Evolutionary conservation across 2,888 invertebrate species (phyloP).

Genomic region (Caenorhabditis sinica): DNA sequence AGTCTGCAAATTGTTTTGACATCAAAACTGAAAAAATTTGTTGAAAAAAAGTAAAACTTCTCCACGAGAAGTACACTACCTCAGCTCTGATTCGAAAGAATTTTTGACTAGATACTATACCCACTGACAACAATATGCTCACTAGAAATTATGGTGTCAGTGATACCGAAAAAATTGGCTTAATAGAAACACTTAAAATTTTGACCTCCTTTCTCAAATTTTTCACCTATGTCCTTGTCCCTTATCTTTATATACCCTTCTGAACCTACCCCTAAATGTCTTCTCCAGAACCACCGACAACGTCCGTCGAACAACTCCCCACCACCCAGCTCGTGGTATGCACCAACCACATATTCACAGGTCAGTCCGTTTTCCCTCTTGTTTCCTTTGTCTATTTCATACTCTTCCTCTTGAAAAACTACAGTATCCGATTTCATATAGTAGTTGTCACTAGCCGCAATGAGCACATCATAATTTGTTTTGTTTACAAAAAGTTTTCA

Average conservation of each 20-base stretch:
- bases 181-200: no score
- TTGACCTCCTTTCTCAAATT: no score
- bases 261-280: background rate
- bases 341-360: slow-evolving; percentile 62
- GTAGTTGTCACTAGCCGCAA: no score
- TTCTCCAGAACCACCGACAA: slow-evolving; percentile 23
- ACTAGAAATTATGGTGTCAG: no score
- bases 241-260: background rate
- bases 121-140: no score
- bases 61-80: no score
- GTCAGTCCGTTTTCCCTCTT: slow-evolving; percentile 41
- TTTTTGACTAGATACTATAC: no score
- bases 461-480: slow-evolving; percentile 5
- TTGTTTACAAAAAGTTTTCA: background rate
- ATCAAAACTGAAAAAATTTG: no score
- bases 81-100: no score
- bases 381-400: slow-evolving; percentile 16
- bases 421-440: slow-evolving; percentile 38
- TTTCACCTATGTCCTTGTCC: background rate
- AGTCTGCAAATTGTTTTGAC: no score
- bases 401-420: background rate
- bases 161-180: no score
- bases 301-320: slow-evolving; percentile 66
- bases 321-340: slow-evolving; percentile 72
- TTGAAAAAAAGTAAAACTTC: no score